A percentile compares a stretch with the other conserved stretches of the same genome.
Conservation (phyloP, 2,888 invertebrate species). For the Apotomis capreana region DNA sequence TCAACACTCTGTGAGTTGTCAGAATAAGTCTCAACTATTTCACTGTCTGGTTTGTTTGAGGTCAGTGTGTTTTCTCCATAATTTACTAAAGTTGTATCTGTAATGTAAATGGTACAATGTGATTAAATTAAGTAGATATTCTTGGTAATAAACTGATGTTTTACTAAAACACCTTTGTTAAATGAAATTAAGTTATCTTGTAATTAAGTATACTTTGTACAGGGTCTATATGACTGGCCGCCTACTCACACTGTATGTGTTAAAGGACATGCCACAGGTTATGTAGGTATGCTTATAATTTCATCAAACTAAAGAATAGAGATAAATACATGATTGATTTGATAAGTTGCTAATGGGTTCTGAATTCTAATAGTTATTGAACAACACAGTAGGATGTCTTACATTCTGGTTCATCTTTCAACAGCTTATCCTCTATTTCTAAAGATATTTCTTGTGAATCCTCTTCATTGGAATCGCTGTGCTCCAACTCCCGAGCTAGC, state of each 20-base stretch:
- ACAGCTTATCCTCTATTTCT: constrained; percentile 76
- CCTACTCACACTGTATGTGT: no score
- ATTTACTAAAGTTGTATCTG: constrained; percentile 76
- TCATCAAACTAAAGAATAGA: no score
- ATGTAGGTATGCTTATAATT: no score
- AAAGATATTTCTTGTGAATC: constrained; percentile 78
- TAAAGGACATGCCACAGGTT: no score
- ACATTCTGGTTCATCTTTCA: constrained; percentile 81
- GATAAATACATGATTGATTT: no score
- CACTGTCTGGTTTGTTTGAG: constrained; percentile 58
- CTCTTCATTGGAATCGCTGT: constrained; percentile 79
- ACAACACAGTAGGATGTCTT: constrained; percentile 39
- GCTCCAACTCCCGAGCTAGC: constrained; percentile 74
- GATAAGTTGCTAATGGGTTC: no score
- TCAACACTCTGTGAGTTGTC: constrained; percentile 71
- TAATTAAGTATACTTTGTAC: no score
- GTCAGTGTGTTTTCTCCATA: constrained; percentile 67
- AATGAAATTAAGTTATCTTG: no score
- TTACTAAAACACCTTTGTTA: no score
- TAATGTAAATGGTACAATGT: constrained; percentile 40
- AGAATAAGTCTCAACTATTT: constrained; percentile 67
- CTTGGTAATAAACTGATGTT: background rate
- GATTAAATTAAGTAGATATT: no score
- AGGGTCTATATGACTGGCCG: no score
- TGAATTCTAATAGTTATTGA: no score